These are phyloP conservation scores for Colius striatus DNA, from an alignment of 2,113 vertebrate species.

Conservation along the genomic window DNA sequence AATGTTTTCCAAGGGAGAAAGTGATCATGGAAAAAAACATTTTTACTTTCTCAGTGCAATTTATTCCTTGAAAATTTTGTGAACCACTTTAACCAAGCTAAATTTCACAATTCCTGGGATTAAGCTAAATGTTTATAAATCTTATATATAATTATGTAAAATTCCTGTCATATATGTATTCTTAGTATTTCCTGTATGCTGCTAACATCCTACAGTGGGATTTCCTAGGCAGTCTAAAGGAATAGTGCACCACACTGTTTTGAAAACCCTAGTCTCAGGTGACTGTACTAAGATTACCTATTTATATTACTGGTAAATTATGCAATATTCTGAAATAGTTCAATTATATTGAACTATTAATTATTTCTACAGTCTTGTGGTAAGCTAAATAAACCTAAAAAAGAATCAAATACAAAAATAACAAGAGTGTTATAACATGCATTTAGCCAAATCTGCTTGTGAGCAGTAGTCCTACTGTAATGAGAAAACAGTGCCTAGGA, in stretches of 20 bases:
- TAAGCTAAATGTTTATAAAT: conserved; percentile 8
- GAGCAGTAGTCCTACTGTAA: background rate
- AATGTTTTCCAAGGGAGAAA: background rate
- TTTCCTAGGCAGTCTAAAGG: background rate
- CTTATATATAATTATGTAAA: background rate
- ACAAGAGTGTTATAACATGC: background rate
- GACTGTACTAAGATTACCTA: background rate
- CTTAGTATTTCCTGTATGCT: background rate
- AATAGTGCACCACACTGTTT: background rate
- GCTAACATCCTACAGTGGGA: background rate
- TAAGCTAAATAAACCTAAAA: background rate
- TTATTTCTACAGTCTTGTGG: background rate
- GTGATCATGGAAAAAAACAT: background rate
- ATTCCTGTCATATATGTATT: background rate
- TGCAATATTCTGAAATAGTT: background rate
- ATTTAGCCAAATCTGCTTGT: background rate
- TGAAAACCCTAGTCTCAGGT: background rate
- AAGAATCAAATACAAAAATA: background rate
- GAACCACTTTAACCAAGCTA: background rate
- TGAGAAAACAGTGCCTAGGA: background rate
- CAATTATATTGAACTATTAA: background rate
- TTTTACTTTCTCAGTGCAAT: background rate
- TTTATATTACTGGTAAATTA: background rate
- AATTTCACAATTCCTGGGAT: conserved; percentile 9
- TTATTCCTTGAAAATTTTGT: background rate